Conservation (phyloP, 92 coral and sea anemone species). For the Blastomussa wellsi region DNA sequence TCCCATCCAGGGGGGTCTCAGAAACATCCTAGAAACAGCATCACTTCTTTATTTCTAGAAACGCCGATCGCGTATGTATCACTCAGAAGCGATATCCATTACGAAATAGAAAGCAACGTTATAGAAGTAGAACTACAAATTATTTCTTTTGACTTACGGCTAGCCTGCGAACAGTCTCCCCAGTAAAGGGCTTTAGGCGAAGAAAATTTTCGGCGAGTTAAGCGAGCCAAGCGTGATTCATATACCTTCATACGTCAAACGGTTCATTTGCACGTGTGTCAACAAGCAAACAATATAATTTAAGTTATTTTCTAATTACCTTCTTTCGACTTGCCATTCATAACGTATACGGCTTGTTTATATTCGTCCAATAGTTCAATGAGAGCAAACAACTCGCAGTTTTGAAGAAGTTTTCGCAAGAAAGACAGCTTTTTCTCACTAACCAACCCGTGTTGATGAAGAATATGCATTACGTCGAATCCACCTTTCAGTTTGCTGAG, state of each 20-base stretch:
- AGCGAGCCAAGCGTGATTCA: no score
- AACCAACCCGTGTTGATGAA: slow-evolving; percentile 79
- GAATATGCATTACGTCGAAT: slow-evolving; percentile 62
- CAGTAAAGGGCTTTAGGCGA: no score
- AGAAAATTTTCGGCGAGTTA: no score
- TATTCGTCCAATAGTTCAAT: slow-evolving; percentile 80
- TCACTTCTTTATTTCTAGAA: no score
- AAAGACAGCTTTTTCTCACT: slow-evolving; percentile 78
- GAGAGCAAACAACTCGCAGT: slow-evolving; percentile 55
- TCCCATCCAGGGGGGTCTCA: no score
- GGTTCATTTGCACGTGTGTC: background rate
- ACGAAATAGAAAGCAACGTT: no score
- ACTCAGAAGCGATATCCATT: no score
- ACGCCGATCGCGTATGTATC: no score
- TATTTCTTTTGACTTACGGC: no score
- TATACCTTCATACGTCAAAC: background rate
- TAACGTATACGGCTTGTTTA: slow-evolving; percentile 38
- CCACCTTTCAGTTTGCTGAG: slow-evolving; percentile 71
- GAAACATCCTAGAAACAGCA: no score
- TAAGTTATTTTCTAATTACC: background rate
- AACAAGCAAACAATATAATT: background rate
- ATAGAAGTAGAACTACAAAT: no score
- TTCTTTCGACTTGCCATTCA: slow-evolving; percentile 40
- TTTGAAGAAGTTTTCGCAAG: slow-evolving; percentile 71
- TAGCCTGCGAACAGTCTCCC: no score